Conservation (phyloP, 2,888 invertebrate species). For the Odontothrips loti region DNA sequence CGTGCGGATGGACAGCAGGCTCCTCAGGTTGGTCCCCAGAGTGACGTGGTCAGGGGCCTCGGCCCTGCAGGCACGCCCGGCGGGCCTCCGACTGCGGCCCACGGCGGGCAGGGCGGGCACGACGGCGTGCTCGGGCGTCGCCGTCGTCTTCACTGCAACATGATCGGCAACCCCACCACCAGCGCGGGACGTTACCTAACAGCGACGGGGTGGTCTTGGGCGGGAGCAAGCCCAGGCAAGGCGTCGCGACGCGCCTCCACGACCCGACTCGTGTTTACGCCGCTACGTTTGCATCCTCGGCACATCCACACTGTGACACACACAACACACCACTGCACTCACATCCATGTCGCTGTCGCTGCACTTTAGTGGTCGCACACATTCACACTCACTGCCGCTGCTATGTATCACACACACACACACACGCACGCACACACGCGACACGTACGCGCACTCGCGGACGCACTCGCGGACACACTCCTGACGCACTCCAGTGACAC, state of each 20-base stretch:
- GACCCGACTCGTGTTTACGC: not conserved
- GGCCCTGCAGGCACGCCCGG: not conserved
- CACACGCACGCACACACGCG: not conserved
- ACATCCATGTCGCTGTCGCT: not conserved
- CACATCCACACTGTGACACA: slow-evolving; percentile 1
- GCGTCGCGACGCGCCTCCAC: not conserved
- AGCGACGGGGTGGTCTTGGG: not conserved
- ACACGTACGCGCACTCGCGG: not conserved
- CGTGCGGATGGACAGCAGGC: slow-evolving; percentile 14
- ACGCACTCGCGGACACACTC: not conserved
- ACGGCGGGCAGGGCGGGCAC: slow-evolving; percentile 2
- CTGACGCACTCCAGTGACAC: not conserved
- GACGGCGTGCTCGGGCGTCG: not conserved
- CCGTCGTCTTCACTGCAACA: not conserved
- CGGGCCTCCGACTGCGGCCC: not conserved
- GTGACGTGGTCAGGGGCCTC: not conserved
- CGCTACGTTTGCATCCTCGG: not conserved
- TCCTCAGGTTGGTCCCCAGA: slow-evolving; percentile 19
- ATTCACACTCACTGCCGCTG: not conserved
- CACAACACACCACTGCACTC: not conserved
- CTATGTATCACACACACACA: not conserved
- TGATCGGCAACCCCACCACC: not conserved
- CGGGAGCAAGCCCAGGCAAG: not conserved
- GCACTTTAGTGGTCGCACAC: not conserved
- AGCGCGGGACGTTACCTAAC: slow-evolving; percentile 2